Base-by-base conservation (phyloP, 2,797 vertebrate species). In the Lerista edwardsae region DNA sequence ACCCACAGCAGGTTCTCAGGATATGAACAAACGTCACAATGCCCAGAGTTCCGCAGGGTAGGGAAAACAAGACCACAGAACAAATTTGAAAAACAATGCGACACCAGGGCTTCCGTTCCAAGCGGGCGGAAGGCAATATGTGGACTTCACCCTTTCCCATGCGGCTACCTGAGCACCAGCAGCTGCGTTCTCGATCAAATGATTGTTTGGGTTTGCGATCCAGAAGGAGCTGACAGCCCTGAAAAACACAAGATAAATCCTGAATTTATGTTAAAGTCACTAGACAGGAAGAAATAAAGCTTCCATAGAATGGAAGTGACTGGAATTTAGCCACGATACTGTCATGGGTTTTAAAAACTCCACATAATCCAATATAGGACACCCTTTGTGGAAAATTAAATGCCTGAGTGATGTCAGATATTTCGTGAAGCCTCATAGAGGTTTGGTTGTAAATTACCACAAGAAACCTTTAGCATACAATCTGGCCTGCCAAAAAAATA, bases 151-250 rank as follows among this genome's bases (percentile, higher is more conserved):
- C 47, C 14, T 31, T 59, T 72, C 89, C 67, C 10, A 34, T 36
- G 6, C 11, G 65, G 87, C 93, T 94, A 93, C 93, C 92, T 93
- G 94, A 88, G 92, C 90, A 79, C 97, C 98, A 3, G 98, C 97
- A 10, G 96, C 98, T 6, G 98, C 94, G 59, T 98, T 98, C 92
- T 97, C 96, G 89, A 98, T 95, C 87, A 99, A 95, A 94, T 97
- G 98, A 95, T 99, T 99, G 96, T 98, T 99, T 88, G 97, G 98
- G 92, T 99, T 98, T 89, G 98, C 97, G 81, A 98, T 98, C 98
- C 98, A 98, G 95, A 98, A 99, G 3, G 97, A 98, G 90, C 98
- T 98, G 90, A 98, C 98, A 59, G 97, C 98, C 12, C 98, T 98
- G 93, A 57, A 71, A 92, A 91, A 62, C 74, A 87, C 88, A 61